Evolutionary conservation across 2,888 invertebrate genomes (phyloP).

Genomic region (Heliconius sara): DNA sequence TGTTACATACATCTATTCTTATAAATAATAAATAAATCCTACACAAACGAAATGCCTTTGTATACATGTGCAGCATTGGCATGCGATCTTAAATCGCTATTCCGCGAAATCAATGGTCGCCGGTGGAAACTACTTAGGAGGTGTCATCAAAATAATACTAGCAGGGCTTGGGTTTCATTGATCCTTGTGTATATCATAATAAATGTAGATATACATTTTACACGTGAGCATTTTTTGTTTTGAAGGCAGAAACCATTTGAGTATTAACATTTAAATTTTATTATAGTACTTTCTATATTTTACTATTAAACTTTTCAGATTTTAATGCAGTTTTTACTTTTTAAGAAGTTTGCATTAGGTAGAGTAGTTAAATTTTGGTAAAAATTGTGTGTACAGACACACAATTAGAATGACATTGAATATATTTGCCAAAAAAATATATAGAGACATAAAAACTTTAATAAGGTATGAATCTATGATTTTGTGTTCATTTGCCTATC

Average conservation of each 20-base stretch:
- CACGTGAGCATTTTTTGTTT: neutral
- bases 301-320: neutral
- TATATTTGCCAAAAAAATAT: neutral
- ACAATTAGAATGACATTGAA: neutral
- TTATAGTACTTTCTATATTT: neutral
- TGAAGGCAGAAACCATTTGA: neutral
- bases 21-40: slow-evolving; percentile 47
- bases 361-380: neutral
- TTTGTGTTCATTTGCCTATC: no score
- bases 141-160: slow-evolving; percentile 24
- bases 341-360: no score
- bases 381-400: neutral
- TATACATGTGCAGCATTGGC: slow-evolving; percentile 34
- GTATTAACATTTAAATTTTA: neutral
- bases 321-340: neutral
- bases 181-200: slow-evolving; percentile 37
- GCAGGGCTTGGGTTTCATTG: slow-evolving; percentile 42
- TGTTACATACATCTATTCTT: slow-evolving; percentile 43
- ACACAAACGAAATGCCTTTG: slow-evolving; percentile 34
- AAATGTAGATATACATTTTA: neutral
- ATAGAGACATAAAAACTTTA: no score
- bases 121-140: slow-evolving; percentile 33
- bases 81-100: slow-evolving; percentile 44
- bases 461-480: no score
- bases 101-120: slow-evolving; percentile 45